phyloP scores from a whole-genome alignment of 1,140 invertebrate genomes.

The Drosophila bocki region DNA sequence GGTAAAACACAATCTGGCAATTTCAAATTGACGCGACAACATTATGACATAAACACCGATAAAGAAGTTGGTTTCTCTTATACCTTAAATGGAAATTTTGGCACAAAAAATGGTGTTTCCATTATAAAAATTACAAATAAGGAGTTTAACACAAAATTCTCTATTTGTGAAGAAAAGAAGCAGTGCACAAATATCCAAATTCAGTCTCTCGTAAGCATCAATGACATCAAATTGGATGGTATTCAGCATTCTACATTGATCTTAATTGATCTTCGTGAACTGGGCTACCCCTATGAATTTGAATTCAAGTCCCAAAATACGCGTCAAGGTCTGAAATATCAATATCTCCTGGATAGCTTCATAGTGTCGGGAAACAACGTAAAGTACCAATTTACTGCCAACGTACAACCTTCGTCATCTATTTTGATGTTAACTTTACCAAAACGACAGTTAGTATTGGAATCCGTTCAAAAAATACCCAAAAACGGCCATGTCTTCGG shows the following conservation, averaged over 20 bases:
- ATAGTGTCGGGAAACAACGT: constrained; percentile 88
- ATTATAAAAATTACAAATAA: constrained; percentile 90
- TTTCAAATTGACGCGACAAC: constrained; percentile 90
- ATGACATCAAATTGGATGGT: constrained; percentile 62
- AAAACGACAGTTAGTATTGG: constrained; percentile 88
- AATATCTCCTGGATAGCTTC: constrained; percentile 89
- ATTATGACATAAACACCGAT: constrained; percentile 87
- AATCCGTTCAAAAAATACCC: constrained; percentile 85
- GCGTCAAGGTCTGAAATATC: constrained; percentile 86
- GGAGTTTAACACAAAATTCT: constrained; percentile 89
- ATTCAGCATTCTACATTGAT: constrained; percentile 87
- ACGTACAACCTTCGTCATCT: constrained; percentile 87
- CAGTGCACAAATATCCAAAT: constrained; percentile 90
- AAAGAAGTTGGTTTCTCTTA: constrained; percentile 88
- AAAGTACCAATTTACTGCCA: constrained; percentile 89
- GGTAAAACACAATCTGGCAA: constrained; percentile 89
- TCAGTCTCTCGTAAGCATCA: constrained; percentile 85
- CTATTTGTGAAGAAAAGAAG: constrained; percentile 91
- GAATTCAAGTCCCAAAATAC: constrained; percentile 88
- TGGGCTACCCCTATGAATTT: constrained; percentile 90
- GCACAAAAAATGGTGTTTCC: constrained; percentile 86
- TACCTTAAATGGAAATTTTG: constrained; percentile 86
- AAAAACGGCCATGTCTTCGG: constrained; percentile 74
- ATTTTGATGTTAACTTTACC: constrained; percentile 88
- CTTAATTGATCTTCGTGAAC: constrained; percentile 89